These are phyloP conservation scores for Platynereis dumerilii DNA, from an alignment of 2,888 invertebrate species.

Conservation along the genomic window DNA sequence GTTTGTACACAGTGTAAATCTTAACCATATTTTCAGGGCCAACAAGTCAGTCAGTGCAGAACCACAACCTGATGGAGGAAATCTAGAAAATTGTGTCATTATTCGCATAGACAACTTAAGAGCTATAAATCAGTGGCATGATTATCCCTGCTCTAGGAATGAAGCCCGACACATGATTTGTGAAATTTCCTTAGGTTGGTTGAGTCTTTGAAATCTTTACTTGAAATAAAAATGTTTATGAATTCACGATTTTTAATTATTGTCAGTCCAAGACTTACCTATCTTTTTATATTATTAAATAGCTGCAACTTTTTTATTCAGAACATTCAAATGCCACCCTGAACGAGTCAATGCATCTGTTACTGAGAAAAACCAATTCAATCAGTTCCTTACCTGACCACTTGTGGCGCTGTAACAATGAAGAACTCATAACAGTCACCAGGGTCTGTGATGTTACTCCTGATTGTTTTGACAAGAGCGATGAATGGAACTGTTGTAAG, in stretches of 20 bases:
- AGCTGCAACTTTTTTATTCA: too few species aligned
- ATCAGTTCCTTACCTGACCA: background rate
- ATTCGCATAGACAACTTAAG: background rate
- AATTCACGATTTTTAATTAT: too few species aligned
- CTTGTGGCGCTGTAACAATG: constrained; percentile 4
- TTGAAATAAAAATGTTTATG: too few species aligned
- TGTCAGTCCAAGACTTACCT: too few species aligned
- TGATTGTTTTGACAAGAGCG: background rate
- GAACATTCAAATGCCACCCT: too few species aligned
- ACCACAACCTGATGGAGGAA: constrained; percentile 8
- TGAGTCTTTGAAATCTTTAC: too few species aligned
- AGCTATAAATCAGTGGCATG: constrained; percentile 10
- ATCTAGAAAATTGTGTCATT: background rate
- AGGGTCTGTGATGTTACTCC: background rate
- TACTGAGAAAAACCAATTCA: too few species aligned
- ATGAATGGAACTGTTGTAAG: constrained; percentile 5
- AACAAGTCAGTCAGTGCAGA: background rate
- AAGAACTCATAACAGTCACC: background rate
- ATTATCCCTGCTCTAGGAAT: background rate
- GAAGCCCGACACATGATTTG: background rate
- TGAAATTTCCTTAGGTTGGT: too few species aligned
- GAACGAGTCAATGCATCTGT: too few species aligned
- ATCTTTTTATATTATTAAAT: too few species aligned
- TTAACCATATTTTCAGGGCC: too few species aligned
- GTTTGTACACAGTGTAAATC: too few species aligned